Percentiles rank a stretch among this genome's conserved stretches.
Conservation (phyloP, 1,140 invertebrate genomes). For the Epicauta chinensis region DNA sequence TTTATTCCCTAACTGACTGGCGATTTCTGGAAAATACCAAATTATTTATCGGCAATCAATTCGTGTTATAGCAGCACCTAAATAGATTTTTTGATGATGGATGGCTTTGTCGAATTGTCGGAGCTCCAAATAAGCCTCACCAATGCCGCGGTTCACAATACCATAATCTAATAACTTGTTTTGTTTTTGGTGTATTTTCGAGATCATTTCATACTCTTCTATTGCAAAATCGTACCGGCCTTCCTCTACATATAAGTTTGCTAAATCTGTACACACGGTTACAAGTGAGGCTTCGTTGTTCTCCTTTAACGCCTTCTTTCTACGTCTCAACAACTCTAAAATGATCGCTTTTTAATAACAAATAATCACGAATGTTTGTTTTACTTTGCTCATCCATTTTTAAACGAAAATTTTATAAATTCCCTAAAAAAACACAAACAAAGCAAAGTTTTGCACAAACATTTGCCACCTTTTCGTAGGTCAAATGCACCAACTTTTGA, state of each 20-base stretch:
- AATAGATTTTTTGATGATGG: slow-evolving; percentile 69
- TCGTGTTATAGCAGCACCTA: slow-evolving; percentile 46
- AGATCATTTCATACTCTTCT: slow-evolving; percentile 64
- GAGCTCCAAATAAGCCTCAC: slow-evolving; percentile 73
- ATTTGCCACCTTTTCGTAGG: too few species aligned
- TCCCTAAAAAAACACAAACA: too few species aligned
- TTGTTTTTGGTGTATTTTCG: slow-evolving; percentile 56
- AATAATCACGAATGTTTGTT: too few species aligned
- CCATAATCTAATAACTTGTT: slow-evolving; percentile 65
- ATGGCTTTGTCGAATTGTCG: slow-evolving; percentile 72
- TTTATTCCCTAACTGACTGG: slow-evolving; percentile 52
- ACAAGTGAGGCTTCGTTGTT: slow-evolving; percentile 62
- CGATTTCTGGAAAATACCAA: slow-evolving; percentile 43
- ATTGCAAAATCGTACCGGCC: slow-evolving; percentile 67
- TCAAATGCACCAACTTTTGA: too few species aligned
- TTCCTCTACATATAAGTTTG: slow-evolving; percentile 62
- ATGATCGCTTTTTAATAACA: slow-evolving; percentile 17
- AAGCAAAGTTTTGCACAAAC: too few species aligned
- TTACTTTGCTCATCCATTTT: slow-evolving; percentile 30
- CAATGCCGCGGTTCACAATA: slow-evolving; percentile 78
- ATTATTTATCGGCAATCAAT: too few species aligned
- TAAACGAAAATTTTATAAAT: too few species aligned
- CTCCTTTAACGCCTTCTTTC: slow-evolving; percentile 62
- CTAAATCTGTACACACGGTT: slow-evolving; percentile 65
- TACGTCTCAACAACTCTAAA: slow-evolving; percentile 65